Evolutionary conservation across 2,113 vertebrate species (phyloP).

Genomic region (Tachycineta bicolor): DNA sequence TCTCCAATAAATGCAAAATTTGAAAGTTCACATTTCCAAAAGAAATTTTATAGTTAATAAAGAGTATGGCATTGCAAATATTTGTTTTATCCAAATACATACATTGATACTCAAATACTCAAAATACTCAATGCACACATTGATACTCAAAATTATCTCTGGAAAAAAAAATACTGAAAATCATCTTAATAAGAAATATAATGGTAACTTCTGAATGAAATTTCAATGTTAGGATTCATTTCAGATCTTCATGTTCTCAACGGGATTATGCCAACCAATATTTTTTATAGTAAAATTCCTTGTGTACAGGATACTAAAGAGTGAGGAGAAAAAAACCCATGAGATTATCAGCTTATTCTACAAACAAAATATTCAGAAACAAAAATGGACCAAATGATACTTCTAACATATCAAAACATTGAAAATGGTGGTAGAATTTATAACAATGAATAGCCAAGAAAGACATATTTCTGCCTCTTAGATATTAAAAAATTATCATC

Average conservation of each 20-base stretch:
- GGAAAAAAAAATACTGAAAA: neutral
- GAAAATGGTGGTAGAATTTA: neutral
- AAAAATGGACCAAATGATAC: neutral
- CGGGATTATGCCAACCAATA: rapidly evolving
- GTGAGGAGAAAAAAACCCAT: neutral
- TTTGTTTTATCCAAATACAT: neutral
- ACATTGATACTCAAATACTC: neutral
- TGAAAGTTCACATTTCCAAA: neutral
- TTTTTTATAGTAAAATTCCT: neutral
- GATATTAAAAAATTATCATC: neutral
- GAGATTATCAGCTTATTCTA: neutral
- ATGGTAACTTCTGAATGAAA: neutral
- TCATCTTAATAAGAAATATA: neutral
- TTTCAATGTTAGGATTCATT: neutral
- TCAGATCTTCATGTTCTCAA: neutral
- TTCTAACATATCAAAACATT: neutral
- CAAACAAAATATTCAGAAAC: neutral
- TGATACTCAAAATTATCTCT: neutral
- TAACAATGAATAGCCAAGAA: neutral
- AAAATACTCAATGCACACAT: neutral
- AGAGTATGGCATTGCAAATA: rapidly evolving
- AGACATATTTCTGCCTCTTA: neutral
- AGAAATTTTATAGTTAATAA: neutral
- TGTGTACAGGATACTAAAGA: neutral
- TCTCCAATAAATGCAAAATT: neutral